Evolutionary conservation across 2,113 vertebrate genomes (phyloP).

Genomic region (Rhinolophus sinicus): DNA sequence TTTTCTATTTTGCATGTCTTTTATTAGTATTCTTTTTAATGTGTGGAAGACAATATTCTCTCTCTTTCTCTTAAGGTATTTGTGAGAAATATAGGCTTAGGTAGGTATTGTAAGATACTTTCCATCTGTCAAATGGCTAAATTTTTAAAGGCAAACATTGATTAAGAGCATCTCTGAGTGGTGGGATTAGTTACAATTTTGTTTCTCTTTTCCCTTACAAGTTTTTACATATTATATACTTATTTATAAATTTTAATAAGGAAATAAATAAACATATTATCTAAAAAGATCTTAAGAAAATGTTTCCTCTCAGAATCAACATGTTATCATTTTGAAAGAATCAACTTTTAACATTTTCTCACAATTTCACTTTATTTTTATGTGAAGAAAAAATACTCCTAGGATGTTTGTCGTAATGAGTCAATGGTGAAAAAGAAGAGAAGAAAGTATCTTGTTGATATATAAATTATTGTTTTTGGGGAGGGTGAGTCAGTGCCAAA

Average conservation of each 20-base stretch:
- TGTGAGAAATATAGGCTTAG: neutral
- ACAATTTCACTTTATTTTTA: neutral
- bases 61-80: neutral
- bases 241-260: neutral
- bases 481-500: neutral
- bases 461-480: neutral
- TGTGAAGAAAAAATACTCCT: neutral
- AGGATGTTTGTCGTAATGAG: neutral
- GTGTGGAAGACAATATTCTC: neutral
- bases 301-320: neutral
- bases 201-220: neutral
- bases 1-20: neutral
- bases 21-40: neutral
- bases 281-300: neutral
- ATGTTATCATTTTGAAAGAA: neutral
- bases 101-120: neutral
- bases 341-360: neutral
- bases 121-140: neutral
- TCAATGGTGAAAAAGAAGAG: neutral
- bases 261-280: neutral
- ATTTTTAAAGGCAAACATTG: neutral
- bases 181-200: neutral
- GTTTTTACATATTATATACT: neutral
- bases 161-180: neutral
- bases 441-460: neutral